Conservation (phyloP, 2,888 invertebrate genomes). For the Hipparchia sbordonii region DNA sequence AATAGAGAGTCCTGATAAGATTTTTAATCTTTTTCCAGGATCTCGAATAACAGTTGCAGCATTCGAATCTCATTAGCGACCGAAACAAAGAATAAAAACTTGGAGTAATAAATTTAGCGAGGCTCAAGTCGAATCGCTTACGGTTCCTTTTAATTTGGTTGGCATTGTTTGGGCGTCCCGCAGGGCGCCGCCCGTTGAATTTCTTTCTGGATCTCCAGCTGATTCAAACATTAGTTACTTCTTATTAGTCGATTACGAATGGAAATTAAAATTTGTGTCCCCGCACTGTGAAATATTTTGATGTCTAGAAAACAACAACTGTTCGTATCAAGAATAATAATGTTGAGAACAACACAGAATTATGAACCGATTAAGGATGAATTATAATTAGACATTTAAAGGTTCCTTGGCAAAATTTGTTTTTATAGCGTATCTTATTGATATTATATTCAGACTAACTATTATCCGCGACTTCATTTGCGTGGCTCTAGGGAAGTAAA, state of each 20-base stretch:
- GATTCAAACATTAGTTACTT: conserved; percentile 75
- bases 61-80: conserved; percentile 81
- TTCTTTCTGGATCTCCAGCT: conserved; percentile 79
- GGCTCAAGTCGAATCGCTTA: conserved; percentile 80
- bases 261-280: conserved; percentile 63
- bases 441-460: neutral
- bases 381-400: neutral
- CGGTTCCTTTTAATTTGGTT: conserved; percentile 82
- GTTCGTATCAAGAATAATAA: neutral
- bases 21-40: conserved; percentile 63
- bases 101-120: conserved; percentile 80
- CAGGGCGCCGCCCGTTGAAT: conserved; percentile 72
- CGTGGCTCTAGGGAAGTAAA: neutral
- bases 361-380: neutral
- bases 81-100: conserved; percentile 76
- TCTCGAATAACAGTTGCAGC: conserved; percentile 73
- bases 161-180: conserved; percentile 79
- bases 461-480: too few species aligned
- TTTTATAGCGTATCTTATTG: neutral
- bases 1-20: conserved; percentile 38
- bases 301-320: conserved; percentile 29
- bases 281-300: conserved; percentile 31
- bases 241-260: conserved; percentile 76
- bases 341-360: neutral
- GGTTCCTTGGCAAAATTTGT: neutral